Conservation (phyloP, 2,113 vertebrate genomes). For the Centropus unirufus region DNA sequence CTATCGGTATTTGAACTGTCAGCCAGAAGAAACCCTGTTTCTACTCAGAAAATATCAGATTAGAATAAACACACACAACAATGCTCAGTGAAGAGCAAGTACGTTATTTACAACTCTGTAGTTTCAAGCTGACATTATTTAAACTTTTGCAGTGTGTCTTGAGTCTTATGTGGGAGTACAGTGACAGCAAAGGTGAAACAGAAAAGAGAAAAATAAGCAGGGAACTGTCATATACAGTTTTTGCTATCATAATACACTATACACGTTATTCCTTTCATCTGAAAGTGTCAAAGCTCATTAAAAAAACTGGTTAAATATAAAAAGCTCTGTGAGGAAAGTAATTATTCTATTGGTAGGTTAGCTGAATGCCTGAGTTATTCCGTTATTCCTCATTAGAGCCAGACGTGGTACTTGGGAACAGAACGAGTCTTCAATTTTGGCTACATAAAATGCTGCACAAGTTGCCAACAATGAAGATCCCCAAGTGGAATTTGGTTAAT, state of each 20-base stretch:
- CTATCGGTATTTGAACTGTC: background rate
- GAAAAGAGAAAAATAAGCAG: background rate
- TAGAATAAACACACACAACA: background rate
- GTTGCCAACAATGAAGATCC: constrained; percentile 52
- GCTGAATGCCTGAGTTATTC: background rate
- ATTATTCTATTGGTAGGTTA: constrained; percentile 31
- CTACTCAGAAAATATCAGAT: constrained; percentile 1
- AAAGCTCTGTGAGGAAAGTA: background rate
- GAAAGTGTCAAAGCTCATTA: constrained; percentile 35
- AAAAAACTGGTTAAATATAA: constrained; percentile 11
- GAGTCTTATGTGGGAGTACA: constrained; percentile 17
- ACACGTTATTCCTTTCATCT: background rate
- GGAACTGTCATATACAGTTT: background rate
- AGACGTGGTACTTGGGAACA: background rate
- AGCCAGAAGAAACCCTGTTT: background rate
- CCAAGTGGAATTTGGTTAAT: constrained; percentile 50
- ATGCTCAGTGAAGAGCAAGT: background rate
- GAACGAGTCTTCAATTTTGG: background rate
- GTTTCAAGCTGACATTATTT: background rate
- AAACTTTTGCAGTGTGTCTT: background rate
- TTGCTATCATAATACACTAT: background rate
- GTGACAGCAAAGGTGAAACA: constrained; percentile 49
- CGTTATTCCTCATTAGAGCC: constrained; percentile 13
- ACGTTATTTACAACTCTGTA: background rate
- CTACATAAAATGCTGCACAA: constrained; percentile 11